Conservation (phyloP, 35 echinoderm and acorn worm genomes). For the Amphiura filiformis region DNA sequence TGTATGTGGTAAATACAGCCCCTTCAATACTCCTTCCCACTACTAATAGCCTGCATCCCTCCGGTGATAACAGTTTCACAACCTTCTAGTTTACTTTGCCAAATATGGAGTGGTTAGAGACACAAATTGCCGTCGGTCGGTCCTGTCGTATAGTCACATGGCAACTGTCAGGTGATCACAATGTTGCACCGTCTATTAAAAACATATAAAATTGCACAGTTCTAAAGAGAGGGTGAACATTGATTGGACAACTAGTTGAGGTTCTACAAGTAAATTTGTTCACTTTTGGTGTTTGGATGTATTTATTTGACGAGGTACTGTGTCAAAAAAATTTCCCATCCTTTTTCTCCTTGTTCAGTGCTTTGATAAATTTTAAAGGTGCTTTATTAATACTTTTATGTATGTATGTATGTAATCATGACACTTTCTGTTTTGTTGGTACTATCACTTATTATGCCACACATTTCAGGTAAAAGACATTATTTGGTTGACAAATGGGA, state of each 20-base stretch:
- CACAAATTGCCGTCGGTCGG: conserved; percentile 1
- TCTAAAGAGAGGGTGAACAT: background rate
- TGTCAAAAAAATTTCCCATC: too few relatives aligned
- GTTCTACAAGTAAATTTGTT: too few relatives aligned
- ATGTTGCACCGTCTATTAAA: background rate
- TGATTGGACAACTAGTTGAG: background rate
- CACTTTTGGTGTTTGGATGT: too few relatives aligned
- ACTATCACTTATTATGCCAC: too few relatives aligned
- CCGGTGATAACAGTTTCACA: background rate
- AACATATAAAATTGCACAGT: background rate
- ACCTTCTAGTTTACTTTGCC: background rate
- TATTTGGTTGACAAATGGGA: too few relatives aligned
- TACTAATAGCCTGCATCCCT: background rate
- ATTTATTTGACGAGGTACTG: too few relatives aligned
- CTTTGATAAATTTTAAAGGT: too few relatives aligned
- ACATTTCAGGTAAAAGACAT: too few relatives aligned
- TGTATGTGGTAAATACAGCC: conserved; percentile 7
- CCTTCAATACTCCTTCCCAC: background rate
- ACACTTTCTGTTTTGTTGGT: too few relatives aligned
- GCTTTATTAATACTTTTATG: too few relatives aligned
- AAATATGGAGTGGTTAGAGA: conserved; percentile 14
- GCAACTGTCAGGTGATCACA: background rate
- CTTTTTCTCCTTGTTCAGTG: too few relatives aligned
- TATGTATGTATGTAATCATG: too few relatives aligned
- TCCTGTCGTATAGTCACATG: background rate